Evolutionary conservation across 2,888 invertebrate species (phyloP).

Genomic region (Onchidella celtica): DNA sequence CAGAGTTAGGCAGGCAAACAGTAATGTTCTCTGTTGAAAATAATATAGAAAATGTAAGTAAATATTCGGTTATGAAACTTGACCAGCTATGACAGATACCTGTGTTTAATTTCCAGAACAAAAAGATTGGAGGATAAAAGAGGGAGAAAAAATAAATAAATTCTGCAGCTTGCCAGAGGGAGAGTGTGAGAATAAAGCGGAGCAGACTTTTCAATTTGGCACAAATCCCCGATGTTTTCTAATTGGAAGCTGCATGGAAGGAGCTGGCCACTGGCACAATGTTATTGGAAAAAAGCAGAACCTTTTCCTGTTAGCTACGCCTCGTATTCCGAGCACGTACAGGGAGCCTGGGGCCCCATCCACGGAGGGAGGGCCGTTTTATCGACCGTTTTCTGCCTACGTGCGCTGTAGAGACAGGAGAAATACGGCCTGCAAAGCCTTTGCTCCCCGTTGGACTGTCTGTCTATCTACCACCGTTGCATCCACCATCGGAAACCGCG

Average conservation of each 20-base stretch:
- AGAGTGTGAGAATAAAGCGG: not conserved
- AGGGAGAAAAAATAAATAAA: not conserved
- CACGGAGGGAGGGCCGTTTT: slow-evolving; percentile 25
- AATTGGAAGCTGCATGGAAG: slow-evolving; percentile 38
- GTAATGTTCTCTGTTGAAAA: too few relatives aligned
- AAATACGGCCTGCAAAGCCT: not conserved
- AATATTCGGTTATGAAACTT: too few relatives aligned
- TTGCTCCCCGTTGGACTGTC: too few relatives aligned
- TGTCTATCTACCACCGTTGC: too few relatives aligned
- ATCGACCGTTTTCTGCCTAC: slow-evolving; percentile 33
- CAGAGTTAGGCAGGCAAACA: too few relatives aligned
- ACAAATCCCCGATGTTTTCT: slow-evolving; percentile 34
- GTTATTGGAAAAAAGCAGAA: slow-evolving; percentile 20
- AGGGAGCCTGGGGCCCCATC: not conserved
- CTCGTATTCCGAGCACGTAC: slow-evolving; percentile 40
- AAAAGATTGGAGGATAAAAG: not conserved
- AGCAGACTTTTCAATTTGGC: slow-evolving; percentile 46
- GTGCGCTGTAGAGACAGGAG: not conserved
- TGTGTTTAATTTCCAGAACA: too few relatives aligned
- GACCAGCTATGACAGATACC: too few relatives aligned
- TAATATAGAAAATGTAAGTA: too few relatives aligned
- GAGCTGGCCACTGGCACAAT: not conserved
- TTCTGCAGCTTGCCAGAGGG: not conserved
- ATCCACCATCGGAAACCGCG: too few relatives aligned
- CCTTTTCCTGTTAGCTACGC: slow-evolving; percentile 29